phyloP scores from a whole-genome alignment of 2,888 invertebrate genomes.

The Nymphalis urticae region DNA sequence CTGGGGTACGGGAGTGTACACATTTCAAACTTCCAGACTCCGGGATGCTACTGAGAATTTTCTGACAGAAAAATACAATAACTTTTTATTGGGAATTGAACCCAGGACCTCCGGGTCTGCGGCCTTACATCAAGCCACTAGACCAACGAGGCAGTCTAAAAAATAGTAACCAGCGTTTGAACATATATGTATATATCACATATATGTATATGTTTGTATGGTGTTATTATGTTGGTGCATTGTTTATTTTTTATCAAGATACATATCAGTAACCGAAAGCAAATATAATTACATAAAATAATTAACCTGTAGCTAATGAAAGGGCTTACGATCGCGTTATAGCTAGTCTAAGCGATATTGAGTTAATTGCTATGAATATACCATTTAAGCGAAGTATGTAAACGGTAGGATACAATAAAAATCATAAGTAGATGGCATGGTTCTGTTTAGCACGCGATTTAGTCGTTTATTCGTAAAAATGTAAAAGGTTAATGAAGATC shows the following conservation, averaged over 20 bases:
- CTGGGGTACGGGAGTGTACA: too few species aligned
- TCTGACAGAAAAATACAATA: too few species aligned
- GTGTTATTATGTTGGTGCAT: background rate
- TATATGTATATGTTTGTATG: too few species aligned
- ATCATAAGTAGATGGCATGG: constrained; percentile 17
- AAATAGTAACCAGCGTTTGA: too few species aligned
- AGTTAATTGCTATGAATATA: background rate
- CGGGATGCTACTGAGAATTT: too few species aligned
- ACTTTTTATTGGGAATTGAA: too few species aligned
- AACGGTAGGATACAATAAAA: constrained; percentile 7
- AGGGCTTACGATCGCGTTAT: background rate
- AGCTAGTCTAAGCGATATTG: background rate
- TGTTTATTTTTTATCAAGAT: background rate
- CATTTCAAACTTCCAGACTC: too few species aligned
- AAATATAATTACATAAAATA: background rate
- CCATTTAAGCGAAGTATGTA: background rate
- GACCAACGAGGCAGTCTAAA: too few species aligned
- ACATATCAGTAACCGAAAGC: background rate
- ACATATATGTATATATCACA: too few species aligned
- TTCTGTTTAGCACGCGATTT: constrained; percentile 30
- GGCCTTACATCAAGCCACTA: too few species aligned
- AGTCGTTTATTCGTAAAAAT: constrained; percentile 23
- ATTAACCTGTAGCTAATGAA: background rate
- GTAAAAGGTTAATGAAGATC: constrained; percentile 6
- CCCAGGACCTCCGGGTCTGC: too few species aligned